Evolutionary conservation across 2,113 vertebrate species (phyloP).

Genomic region (Oncorhynchus clarkii): DNA sequence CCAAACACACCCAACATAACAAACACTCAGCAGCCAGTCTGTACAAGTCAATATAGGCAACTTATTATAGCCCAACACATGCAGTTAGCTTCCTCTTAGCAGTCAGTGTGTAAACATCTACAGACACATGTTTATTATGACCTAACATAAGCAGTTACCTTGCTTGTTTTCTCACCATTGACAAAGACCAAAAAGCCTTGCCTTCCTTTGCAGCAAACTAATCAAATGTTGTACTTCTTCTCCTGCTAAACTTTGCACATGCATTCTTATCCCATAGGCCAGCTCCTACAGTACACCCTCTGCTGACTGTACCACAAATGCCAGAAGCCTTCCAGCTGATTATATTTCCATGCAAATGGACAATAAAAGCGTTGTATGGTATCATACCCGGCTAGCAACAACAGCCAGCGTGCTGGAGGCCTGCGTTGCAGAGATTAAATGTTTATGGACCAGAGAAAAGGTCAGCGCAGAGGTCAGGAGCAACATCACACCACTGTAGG

Average conservation of each 20-base stretch:
- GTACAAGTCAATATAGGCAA: not conserved
- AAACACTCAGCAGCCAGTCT: not conserved
- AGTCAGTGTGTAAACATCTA: no score
- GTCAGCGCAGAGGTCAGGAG: conserved; percentile 70
- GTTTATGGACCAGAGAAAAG: conserved; percentile 35
- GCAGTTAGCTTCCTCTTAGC: no score
- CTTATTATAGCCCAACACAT: not conserved
- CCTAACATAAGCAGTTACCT: not conserved
- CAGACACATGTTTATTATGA: not conserved
- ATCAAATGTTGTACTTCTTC: not conserved
- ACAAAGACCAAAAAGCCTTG: not conserved
- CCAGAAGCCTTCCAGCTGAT: not conserved
- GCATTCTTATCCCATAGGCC: no score
- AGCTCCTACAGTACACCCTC: not conserved
- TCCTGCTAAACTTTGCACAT: not conserved
- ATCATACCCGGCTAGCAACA: conserved; percentile 72
- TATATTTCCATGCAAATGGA: no score
- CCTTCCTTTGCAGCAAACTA: not conserved
- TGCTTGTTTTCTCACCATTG: not conserved
- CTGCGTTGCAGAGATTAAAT: conserved; percentile 62
- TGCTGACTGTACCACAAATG: not conserved
- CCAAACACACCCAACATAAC: not conserved
- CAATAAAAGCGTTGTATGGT: not conserved
- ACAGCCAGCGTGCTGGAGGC: conserved; percentile 68
- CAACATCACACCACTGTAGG: conserved; percentile 56